Base-by-base conservation (phyloP, 2,113 vertebrate genomes). In the Podilymbus podiceps region DNA sequence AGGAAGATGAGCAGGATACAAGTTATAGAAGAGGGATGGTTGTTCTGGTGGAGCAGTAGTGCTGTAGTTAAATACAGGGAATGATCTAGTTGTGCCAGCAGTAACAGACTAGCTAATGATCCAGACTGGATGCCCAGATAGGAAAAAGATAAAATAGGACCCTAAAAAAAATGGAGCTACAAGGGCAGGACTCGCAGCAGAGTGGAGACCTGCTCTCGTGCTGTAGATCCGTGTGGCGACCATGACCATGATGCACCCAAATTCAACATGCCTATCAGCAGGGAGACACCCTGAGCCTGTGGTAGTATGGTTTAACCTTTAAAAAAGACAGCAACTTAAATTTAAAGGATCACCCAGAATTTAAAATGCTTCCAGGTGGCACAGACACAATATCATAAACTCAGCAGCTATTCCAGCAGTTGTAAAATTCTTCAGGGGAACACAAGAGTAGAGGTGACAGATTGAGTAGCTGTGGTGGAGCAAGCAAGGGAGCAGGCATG, bases 231-330 rank as follows among this genome's bases (percentile, higher is more conserved):
- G 19, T 6, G 3, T 22, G 23, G 46, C 47, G 44, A 42, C 60
- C 0, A 0, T 64, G 58, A 49, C 13, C 6, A 13, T 22, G 31
- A 47, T 42, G 27, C 30, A 31, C 27, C 19, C 52, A 63, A 77
- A 71, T 88, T 89, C 78, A 85, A 22, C 22, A 3, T 24, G 42
- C 24, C 52, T 62, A 2, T 42, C 5, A 3, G 8, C 1, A 3
- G 5, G 55, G 15, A 75, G 71, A 80, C 73, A 42, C 40, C 24
- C 24, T 1, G 8, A 64, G 71, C 4, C 8, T 0, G 0, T 52
- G 1, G 6, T 55, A 25, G 25, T 33, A 17, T 44, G 30, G 33
- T 44, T 83, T 56, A 80, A 76, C 42, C 35, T 90, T 90, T 40
- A 52, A 52, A 52, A 78, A 77, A 40, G 8, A 12, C 4, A 47